Conservation (phyloP, 2,888 invertebrate genomes). For the Rutpela maculata region DNA sequence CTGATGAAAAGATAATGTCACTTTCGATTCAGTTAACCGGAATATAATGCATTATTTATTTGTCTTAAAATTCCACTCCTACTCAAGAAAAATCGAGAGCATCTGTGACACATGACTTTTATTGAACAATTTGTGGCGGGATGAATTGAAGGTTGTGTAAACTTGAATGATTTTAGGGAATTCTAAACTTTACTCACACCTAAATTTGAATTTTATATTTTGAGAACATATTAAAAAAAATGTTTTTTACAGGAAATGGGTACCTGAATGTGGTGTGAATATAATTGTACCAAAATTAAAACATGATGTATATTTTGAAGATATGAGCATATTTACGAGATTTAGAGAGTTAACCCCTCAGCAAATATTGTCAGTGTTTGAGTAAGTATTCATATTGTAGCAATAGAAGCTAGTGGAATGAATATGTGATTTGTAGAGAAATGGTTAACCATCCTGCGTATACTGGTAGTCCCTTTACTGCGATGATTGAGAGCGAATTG, state of each 20-base stretch:
- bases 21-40: no score
- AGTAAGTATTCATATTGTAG: slow-evolving; percentile 63
- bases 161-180: neutral
- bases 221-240: neutral
- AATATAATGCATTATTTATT: no score
- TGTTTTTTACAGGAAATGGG: slow-evolving; percentile 77
- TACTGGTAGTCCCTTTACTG: slow-evolving; percentile 79
- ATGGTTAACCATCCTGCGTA: slow-evolving; percentile 81
- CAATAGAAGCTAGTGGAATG: neutral
- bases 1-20: no score
- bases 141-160: neutral
- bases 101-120: no score
- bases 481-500: slow-evolving; percentile 80
- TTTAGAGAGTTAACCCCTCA: slow-evolving; percentile 81
- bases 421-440: slow-evolving; percentile 58
- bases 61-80: no score
- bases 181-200: neutral
- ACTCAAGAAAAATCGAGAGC: no score
- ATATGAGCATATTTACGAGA: slow-evolving; percentile 83
- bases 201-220: neutral
- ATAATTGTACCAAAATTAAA: slow-evolving; percentile 61
- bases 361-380: slow-evolving; percentile 81
- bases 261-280: slow-evolving; percentile 81
- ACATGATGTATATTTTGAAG: slow-evolving; percentile 69
- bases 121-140: neutral